Evolutionary conservation across 2,888 invertebrate genomes (phyloP), one percentile per base, ranked within the genome.

Genomic region (Rhagophthalmus giganteus): DNA sequence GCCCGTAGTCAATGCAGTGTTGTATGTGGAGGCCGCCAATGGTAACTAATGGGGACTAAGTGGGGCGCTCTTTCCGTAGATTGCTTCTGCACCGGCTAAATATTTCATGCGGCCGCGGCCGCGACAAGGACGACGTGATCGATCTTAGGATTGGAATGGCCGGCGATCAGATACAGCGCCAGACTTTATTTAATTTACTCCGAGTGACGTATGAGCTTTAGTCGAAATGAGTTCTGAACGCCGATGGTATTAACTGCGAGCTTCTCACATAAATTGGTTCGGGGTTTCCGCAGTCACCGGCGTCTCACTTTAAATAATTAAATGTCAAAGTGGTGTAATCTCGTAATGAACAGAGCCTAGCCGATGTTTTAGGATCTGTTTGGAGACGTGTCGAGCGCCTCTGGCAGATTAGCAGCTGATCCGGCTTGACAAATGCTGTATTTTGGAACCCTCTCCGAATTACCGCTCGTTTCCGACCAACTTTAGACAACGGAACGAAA

Each of bases 281-380:
- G 64, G 68, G 68, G 65, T 67, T 68, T 69, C 64, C 66, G 61
- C 65, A 62, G 66, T 65, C 62, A 58, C 62, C 64, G 61, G 58
- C 61, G 66, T 67, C 64, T 70, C 70, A 71, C 72, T 72, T 71
- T 72, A 70, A 72, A 72, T 72, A 71, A 72, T 72, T 70, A 71
- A 71, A 72, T 67, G 71, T 72, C 71, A 71, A 70, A 70, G 70
- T 63, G 65, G 65, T 63, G 69, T 68, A 69, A 69, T 69, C 69
- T 65, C 58, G 65, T 70, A 69, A 70, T 70, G 70, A 69, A 70
- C 67, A 69, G 64, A 63, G 65, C 63, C 62, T 55, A 57, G 55
- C 47, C 55, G 57, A 57, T 67, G 70, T 68, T 67, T 64, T 61
- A 63, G 67, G 64, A 67, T 67, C 66, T 67, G 66, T 67, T 67